Percentiles rank a stretch among this genome's conserved stretches.
phyloP scores from a whole-genome alignment of 1,140 invertebrate genomes.

The Bathynomus jamesi region DNA sequence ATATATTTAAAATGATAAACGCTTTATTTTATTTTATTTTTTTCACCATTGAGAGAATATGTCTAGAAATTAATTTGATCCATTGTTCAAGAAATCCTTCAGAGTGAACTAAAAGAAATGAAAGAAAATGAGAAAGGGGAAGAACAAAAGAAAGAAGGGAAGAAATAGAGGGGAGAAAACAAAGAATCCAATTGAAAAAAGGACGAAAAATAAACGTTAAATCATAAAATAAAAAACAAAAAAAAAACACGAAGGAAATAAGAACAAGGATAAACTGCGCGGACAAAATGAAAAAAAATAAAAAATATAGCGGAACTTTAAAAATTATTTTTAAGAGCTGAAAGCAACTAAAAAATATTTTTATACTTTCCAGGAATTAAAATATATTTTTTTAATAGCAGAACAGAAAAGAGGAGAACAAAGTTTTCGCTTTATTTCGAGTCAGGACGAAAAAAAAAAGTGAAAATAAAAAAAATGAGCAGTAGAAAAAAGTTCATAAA shows the following conservation, averaged over 20 bases:
- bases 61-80: too few relatives aligned
- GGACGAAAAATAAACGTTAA: neutral
- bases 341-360: too few relatives aligned
- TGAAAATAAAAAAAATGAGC: neutral
- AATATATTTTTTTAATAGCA: too few relatives aligned
- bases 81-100: too few relatives aligned
- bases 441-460: neutral
- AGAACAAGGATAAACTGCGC: neutral
- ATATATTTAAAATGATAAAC: too few relatives aligned
- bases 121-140: neutral
- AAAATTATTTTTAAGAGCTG: too few relatives aligned
- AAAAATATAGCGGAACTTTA: too few relatives aligned
- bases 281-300: neutral
- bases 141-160: neutral
- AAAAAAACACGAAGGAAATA: neutral
- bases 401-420: too few relatives aligned
- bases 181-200: neutral
- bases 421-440: too few relatives aligned
- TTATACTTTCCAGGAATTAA: too few relatives aligned
- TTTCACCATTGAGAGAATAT: too few relatives aligned
- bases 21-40: too few relatives aligned
- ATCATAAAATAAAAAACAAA: neutral
- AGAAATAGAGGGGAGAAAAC: neutral
- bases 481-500: neutral
- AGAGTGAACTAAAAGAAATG: neutral